Conservation (phyloP, 2,888 invertebrate species). For the Digitonthophagus gazella region DNA sequence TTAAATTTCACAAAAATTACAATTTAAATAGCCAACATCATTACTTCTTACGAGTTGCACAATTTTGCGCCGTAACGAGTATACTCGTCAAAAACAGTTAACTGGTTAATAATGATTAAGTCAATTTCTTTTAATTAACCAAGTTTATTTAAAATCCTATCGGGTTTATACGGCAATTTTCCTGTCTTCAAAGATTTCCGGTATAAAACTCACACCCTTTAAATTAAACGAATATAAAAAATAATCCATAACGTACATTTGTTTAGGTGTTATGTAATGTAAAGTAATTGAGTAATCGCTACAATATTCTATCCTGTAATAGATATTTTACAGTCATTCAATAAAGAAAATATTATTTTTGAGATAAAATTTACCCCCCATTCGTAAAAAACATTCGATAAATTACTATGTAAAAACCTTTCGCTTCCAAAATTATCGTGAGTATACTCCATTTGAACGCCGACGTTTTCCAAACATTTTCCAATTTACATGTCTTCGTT, state of each 20-base stretch:
- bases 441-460: background rate
- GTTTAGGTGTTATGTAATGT: background rate
- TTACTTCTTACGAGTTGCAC: too few species aligned
- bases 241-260: background rate
- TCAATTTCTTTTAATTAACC: too few species aligned
- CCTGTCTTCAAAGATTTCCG: too few species aligned
- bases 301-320: background rate
- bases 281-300: background rate
- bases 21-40: too few species aligned
- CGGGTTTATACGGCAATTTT: too few species aligned
- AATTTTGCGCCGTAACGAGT: too few species aligned
- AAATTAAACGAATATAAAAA: background rate
- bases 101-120: too few species aligned
- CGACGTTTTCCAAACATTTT: background rate
- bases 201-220: background rate
- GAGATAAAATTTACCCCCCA: background rate
- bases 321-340: too few species aligned
- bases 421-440: background rate
- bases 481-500: conserved; percentile 1
- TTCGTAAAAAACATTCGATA: background rate
- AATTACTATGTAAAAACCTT: background rate
- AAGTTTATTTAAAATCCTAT: too few species aligned
- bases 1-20: too few species aligned
- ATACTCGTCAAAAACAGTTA: too few species aligned
- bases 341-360: too few species aligned